These are phyloP conservation scores for Numenius phaeopus DNA, from an alignment of 2,797 vertebrate genomes.

Conservation along the genomic window DNA sequence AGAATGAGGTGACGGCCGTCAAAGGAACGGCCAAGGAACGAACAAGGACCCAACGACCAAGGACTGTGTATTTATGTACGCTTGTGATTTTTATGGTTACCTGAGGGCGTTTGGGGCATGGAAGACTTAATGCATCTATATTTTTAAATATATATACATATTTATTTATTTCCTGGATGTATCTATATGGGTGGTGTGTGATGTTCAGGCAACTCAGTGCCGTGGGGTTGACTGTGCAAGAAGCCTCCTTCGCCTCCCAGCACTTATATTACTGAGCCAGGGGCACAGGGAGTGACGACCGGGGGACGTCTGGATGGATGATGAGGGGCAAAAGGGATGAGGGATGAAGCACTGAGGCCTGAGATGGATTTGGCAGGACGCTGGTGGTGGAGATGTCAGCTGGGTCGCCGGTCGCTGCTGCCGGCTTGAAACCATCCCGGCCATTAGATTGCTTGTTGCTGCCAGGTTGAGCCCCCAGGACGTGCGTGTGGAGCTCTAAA, in stretches of 20 bases:
- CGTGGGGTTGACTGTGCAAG: accelerated
- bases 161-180: background rate
- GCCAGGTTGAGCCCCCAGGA: background rate
- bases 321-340: background rate
- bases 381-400: background rate
- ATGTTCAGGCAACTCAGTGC: background rate
- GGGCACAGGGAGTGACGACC: background rate
- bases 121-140: background rate
- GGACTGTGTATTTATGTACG: background rate
- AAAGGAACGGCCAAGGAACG: background rate
- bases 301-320: background rate
- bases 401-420: background rate
- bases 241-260: background rate
- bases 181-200: background rate
- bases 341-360: background rate
- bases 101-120: background rate
- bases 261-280: accelerated
- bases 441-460: background rate
- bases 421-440: background rate
- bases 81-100: background rate
- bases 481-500: background rate
- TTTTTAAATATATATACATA: background rate
- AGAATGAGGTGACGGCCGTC: background rate
- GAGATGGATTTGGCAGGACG: background rate
- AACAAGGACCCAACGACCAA: background rate